Evolutionary conservation across 2,797 vertebrate species (phyloP), one percentile per base, ranked within the genome.

Genomic region (Champsocephalus gunnari): DNA sequence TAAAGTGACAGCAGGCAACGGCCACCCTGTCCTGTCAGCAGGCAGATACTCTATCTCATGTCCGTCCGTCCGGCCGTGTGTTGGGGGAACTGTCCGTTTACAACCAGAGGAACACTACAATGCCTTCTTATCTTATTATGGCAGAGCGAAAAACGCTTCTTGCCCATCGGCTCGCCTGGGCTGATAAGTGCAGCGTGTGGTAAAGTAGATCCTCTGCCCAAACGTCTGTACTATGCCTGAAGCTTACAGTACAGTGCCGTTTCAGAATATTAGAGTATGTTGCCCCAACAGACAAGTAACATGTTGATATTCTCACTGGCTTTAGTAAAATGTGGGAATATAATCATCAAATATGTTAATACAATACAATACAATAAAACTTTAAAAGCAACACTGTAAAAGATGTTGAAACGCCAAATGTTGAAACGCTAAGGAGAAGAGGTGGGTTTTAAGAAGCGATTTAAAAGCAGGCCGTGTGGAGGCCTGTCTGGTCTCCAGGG

Each of bases 81-180:
- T 9, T 43, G 16, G 34, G 8, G 3, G 44, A 71, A 57, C 48
- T 56, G 44, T 68, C 66, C 19, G 11, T 24, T 17, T 69, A 44
- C 19, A 59, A 44, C 28, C 9, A 50, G 11, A 53, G 12, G 17
- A 65, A 73, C 48, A 65, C 41, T 21, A 70, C 8, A 77, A 43
- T 6, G 50, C 66, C 63, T 48, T 83, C 68, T 62, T 86, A 86
- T 91, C 86, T 68, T 19, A 47, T 34, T 12, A 32, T 43, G n/a
- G 13, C 77, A 81, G 70, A 80, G 64, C 53, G 54, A 54, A 60
- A 74, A 3, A 41, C 73, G 60, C 64, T 12, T 49, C 32, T 75
- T 56, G 47, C 34, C 8, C 34, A 38, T 28, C 7, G 55, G 54
- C 44, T 53, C 32, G 59, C 9, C 10, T n/a, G 4, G 3, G 16